Conservation (phyloP, 2,113 vertebrate species). For the Cochlearius cochlearius region DNA sequence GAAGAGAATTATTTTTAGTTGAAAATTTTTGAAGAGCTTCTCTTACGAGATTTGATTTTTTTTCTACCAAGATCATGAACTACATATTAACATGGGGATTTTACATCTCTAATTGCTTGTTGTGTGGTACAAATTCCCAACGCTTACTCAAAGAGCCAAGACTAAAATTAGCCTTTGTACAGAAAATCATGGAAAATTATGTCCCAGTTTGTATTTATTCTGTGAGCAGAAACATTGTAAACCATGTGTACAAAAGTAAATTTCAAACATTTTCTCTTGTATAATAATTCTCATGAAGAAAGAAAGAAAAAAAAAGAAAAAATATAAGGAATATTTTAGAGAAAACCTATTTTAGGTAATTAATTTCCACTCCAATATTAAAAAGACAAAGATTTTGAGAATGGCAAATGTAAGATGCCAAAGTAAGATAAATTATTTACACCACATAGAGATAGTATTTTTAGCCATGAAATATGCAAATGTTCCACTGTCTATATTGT, state of each 20-base stretch:
- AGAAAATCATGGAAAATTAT: background rate
- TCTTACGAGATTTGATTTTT: background rate
- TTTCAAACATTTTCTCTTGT: background rate
- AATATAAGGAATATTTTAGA: background rate
- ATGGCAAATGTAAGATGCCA: background rate
- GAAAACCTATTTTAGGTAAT: background rate
- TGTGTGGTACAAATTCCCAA: background rate
- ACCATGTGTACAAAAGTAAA: background rate
- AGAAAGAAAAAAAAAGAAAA: background rate
- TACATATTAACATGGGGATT: background rate
- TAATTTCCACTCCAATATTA: background rate
- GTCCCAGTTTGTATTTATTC: background rate
- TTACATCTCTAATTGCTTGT: background rate
- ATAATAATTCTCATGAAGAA: background rate
- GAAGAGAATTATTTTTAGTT: background rate
- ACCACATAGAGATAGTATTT: background rate
- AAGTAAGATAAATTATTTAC: background rate
- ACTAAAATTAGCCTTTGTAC: background rate
- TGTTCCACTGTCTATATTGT: background rate
- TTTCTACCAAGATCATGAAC: background rate
- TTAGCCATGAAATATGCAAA: background rate
- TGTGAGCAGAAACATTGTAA: background rate
- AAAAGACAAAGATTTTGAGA: background rate
- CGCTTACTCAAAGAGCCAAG: background rate
- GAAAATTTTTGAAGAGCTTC: background rate